These are phyloP conservation scores for Pseudococcus jackbeardsleyi DNA, from an alignment of 2,888 invertebrate species.

Conservation along the genomic window DNA sequence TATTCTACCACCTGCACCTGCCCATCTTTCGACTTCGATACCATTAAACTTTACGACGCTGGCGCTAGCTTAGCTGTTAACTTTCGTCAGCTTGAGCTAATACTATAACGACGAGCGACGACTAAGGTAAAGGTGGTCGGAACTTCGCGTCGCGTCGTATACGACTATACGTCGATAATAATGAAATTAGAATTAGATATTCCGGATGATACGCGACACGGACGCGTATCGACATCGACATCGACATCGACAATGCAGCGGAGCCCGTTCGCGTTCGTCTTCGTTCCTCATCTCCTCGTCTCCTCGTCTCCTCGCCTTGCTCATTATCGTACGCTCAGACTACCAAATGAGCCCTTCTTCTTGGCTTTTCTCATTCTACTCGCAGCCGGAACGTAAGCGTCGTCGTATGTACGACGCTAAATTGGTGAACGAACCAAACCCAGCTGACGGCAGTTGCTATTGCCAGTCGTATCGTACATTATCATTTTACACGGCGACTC, in stretches of 20 bases:
- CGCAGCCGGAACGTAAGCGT: not conserved
- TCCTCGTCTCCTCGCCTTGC: not conserved
- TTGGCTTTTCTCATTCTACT: not conserved
- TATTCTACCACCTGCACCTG: not conserved
- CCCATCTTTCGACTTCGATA: not conserved
- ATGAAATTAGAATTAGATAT: slow-evolving; percentile 53
- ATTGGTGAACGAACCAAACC: slow-evolving; percentile 31
- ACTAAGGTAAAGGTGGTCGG: too few species aligned
- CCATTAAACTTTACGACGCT: not conserved
- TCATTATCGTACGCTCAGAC: not conserved
- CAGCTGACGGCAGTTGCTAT: slow-evolving; percentile 15
- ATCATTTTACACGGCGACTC: slow-evolving; percentile 38
- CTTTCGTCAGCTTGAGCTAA: too few species aligned
- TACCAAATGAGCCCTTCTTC: slow-evolving; percentile 33
- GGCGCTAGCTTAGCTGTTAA: too few species aligned
- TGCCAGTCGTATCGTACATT: slow-evolving; percentile 20
- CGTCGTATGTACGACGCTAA: not conserved
- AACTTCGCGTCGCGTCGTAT: too few species aligned
- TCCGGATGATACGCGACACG: slow-evolving; percentile 5
- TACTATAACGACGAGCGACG: too few species aligned
- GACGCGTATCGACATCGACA: too few species aligned
- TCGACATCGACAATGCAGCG: too few species aligned
- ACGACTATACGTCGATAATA: slow-evolving; percentile 14
- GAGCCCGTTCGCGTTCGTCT: not conserved
- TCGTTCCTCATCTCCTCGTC: not conserved